Evolutionary conservation across 2,888 invertebrate species (phyloP), one percentile per base, ranked within the genome.

Genomic region (Meteorus colon): DNA sequence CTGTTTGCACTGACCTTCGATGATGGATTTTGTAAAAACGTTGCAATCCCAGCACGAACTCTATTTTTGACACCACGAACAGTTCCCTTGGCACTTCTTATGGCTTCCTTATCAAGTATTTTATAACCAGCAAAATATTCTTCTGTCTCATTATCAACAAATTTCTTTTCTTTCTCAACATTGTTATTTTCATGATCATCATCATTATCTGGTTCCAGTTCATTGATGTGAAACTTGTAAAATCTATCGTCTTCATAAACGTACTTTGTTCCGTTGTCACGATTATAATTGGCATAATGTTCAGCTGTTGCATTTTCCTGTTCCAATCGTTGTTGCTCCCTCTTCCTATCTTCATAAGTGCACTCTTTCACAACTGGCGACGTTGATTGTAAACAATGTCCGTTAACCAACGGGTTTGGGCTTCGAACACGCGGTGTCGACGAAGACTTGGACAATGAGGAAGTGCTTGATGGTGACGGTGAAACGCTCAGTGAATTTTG

Each of bases 51-150:
- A 80, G 97, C 97, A 81, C 97, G 92, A 75, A 98, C 98, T 83
- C 97, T 93, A 91, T 98, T 98, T 91, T 96, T 97, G 80, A 98
- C 96, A 78, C 98, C 98, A 66, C 98, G 93, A 82, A 98, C 96
- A 14, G 97, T 97, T 67, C 98, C 98, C 88, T 96, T 96, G 73
- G 96, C 94, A 91, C 98, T 97, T 81, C 95, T 92, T 86, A 98
- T 97, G 74, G 96, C 95, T 73, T 95, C 93, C 59, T 94, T 93
- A 77, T 92, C 91, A 75, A 92, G 88, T 90, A 96, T 95, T 91
- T 94, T 94, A 82, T 94, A 93, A 12, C 96, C 96, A 12, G 95
- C 96, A 86, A 96, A 96, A 81, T 92, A 93, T 87, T 94, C 94
- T 78, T 90, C 90, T 72, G 86, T 86, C 82, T 94, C 92, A 82